These are phyloP conservation scores for Zeus faber DNA, from an alignment of 2,113 vertebrate species.

Conservation along the genomic window DNA sequence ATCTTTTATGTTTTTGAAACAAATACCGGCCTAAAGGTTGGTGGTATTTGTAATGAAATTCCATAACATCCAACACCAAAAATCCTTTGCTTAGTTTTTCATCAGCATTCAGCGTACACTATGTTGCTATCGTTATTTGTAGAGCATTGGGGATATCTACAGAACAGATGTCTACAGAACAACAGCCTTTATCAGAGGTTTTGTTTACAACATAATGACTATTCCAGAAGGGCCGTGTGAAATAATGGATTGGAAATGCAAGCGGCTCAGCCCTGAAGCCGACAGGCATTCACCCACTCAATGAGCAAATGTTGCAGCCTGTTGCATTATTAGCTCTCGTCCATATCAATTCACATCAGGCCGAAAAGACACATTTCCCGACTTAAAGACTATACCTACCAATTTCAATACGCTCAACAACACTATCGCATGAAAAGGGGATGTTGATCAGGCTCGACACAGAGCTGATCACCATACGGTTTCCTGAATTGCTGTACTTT, in stretches of 20 bases:
- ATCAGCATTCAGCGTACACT: neutral
- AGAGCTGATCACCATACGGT: neutral
- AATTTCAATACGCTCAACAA: neutral
- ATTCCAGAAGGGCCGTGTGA: conserved; percentile 65
- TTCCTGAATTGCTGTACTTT: neutral
- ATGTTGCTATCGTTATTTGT: conserved; percentile 13
- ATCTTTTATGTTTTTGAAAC: conserved; percentile 27
- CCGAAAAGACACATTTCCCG: neutral
- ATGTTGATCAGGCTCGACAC: neutral
- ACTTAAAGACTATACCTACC: neutral
- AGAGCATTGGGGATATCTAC: conserved; percentile 21
- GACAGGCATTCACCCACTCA: conserved; percentile 44
- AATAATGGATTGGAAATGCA: conserved; percentile 42
- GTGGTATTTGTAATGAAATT: too few relatives aligned
- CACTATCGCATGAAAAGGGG: neutral
- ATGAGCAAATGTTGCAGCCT: conserved; percentile 51
- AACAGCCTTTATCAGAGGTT: conserved; percentile 45
- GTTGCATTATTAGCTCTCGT: conserved; percentile 1
- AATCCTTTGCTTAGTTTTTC: too few relatives aligned
- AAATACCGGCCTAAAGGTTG: conserved; percentile 22
- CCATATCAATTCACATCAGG: conserved; percentile 15
- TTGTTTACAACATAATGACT: conserved; percentile 63
- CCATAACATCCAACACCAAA: too few relatives aligned
- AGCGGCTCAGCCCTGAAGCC: conserved; percentile 29
- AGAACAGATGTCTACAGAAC: conserved; percentile 36